Evolutionary conservation across 2,888 invertebrate genomes (phyloP).

Genomic region (Lypha dubia): DNA sequence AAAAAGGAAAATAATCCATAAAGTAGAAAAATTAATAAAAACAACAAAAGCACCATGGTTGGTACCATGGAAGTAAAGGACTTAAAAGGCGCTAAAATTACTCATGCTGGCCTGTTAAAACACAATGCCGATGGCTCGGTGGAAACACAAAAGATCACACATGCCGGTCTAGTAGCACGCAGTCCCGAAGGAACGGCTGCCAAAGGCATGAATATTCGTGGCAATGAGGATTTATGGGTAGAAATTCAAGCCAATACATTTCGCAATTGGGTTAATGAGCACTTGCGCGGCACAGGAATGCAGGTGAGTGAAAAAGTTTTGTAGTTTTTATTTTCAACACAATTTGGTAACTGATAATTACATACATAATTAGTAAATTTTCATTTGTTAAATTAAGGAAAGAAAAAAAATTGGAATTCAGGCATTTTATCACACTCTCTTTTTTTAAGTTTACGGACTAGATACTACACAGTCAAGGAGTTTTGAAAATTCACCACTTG

Average conservation of each 20-base stretch:
- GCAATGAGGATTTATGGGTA: conserved; percentile 97
- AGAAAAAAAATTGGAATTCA: background rate
- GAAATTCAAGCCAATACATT: conserved; percentile 98
- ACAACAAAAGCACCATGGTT: conserved; percentile 65
- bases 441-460: background rate
- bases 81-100: conserved; percentile 85
- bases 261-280: conserved; percentile 98
- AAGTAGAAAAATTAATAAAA: conserved; percentile 7
- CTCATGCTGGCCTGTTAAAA: conserved; percentile 85
- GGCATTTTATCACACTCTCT: background rate
- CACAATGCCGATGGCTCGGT: conserved; percentile 86
- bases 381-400: background rate
- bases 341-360: no score
- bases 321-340: no score
- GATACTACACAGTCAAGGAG: background rate
- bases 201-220: conserved; percentile 97
- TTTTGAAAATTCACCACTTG: conserved; percentile 12
- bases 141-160: conserved; percentile 86
- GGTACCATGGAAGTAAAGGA: conserved; percentile 83
- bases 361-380: no score
- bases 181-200: conserved; percentile 97
- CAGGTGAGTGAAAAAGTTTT: conserved; percentile 85
- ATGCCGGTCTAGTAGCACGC: conserved; percentile 93
- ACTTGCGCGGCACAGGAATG: conserved; percentile 88
- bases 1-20: conserved; percentile 11